These are phyloP conservation scores for Malacoctenus gilli DNA, from an alignment of 2,797 vertebrate genomes.

Conservation along the genomic window DNA sequence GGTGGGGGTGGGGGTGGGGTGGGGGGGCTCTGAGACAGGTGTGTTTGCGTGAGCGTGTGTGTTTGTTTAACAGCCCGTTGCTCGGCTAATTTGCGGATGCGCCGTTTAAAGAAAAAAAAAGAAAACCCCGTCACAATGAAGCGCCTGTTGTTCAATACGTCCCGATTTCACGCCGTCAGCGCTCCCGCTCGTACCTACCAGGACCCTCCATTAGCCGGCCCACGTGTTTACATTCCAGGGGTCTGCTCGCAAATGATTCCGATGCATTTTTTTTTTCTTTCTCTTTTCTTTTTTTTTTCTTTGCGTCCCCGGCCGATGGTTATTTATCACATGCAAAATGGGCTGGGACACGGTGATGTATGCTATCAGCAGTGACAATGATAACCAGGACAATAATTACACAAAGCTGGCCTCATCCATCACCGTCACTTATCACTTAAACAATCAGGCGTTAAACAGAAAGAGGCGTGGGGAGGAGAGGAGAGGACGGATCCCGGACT, in stretches of 20 bases:
- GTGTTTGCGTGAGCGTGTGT: too few species aligned
- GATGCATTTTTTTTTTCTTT: slow-evolving; percentile 59
- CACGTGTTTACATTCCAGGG: slow-evolving; percentile 67
- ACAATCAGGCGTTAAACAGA: slow-evolving; percentile 72
- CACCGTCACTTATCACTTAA: slow-evolving; percentile 82
- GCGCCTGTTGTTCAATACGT: slow-evolving; percentile 9
- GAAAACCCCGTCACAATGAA: slow-evolving; percentile 9
- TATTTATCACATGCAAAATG: slow-evolving; percentile 82
- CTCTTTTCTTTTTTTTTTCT: slow-evolving; percentile 44
- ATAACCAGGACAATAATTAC: slow-evolving; percentile 85
- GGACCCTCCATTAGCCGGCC: slow-evolving; percentile 68
- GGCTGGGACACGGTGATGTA: slow-evolving; percentile 75
- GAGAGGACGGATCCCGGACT: slow-evolving; percentile 57
- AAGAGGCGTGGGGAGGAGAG: slow-evolving; percentile 43
- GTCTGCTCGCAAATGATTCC: slow-evolving; percentile 66
- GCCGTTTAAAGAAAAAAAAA: too few species aligned
- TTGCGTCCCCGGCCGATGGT: slow-evolving; percentile 50
- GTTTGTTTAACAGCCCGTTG: slow-evolving; percentile 10
- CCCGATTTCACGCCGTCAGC: slow-evolving; percentile 36
- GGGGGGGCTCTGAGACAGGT: too few species aligned
- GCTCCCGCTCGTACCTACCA: slow-evolving; percentile 24
- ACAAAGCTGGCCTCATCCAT: slow-evolving; percentile 79
- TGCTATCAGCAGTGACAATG: slow-evolving; percentile 78
- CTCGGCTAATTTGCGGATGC: slow-evolving; percentile 10
- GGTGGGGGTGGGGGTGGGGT: too few species aligned